Percentiles rank a stretch among this genome's conserved stretches.
Conservation (phyloP, 1,140 invertebrate species). For the Cherax quadricarinatus region DNA sequence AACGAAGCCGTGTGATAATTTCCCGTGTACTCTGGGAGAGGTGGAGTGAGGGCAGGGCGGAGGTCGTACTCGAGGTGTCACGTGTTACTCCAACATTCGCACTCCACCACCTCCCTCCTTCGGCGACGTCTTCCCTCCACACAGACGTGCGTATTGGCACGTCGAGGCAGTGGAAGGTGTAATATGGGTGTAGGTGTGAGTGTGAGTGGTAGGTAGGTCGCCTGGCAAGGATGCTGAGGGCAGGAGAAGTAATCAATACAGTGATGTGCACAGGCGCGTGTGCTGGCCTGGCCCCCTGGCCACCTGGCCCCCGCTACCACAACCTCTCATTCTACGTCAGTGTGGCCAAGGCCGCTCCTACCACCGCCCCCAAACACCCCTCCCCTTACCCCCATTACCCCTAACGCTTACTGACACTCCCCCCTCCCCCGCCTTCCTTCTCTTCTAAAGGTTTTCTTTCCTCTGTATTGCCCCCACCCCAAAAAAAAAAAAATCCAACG, state of each 20-base stretch:
- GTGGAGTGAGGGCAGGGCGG: constrained; percentile 11
- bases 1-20: constrained; percentile 53
- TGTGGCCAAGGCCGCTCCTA: constrained; percentile 37
- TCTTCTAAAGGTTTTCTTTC: background rate
- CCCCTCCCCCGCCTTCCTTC: background rate
- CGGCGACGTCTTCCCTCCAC: background rate
- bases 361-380: background rate
- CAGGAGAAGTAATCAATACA: constrained; percentile 52
- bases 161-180: background rate
- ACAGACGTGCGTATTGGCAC: background rate
- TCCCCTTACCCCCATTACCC: background rate
- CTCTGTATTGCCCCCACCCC: background rate
- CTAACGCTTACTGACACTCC: too few relatives aligned
- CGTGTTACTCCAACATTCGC: background rate
- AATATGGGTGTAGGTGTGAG: background rate
- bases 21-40: constrained; percentile 7
- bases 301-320: background rate
- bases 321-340: constrained; percentile 35
- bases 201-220: background rate
- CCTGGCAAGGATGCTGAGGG: constrained; percentile 57
- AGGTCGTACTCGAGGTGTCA: constrained; percentile 18
- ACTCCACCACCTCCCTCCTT: background rate
- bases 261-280: constrained; percentile 50
- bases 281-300: background rate
- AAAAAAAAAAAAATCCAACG: too few relatives aligned